Conservation (phyloP, 2,797 vertebrate species). For the Sebastiscus albofasciatus region DNA sequence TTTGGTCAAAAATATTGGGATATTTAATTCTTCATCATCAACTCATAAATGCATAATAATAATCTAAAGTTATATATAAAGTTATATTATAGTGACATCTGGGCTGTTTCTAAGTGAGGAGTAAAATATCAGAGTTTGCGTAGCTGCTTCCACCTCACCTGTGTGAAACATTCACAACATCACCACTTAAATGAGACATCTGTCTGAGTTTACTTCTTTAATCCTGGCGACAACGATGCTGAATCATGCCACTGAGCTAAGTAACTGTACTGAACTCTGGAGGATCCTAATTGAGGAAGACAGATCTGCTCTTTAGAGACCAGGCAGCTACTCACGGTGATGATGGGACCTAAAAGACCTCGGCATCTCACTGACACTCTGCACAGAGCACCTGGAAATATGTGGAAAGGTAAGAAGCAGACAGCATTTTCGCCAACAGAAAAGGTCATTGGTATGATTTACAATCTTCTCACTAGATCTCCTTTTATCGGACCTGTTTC, state of each 20-base stretch:
- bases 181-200: slow-evolving; percentile 27
- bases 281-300: slow-evolving; percentile 55
- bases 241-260: slow-evolving; percentile 50
- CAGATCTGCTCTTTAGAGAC: slow-evolving; percentile 66
- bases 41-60: neutral
- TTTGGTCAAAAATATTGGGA: neutral
- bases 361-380: neutral
- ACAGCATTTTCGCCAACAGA: neutral
- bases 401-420: neutral
- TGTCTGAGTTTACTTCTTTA: neutral
- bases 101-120: neutral
- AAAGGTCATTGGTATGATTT: neutral
- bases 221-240: slow-evolving; percentile 22
- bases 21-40: neutral
- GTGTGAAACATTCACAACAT: slow-evolving; percentile 33
- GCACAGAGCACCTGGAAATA: neutral
- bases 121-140: neutral
- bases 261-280: slow-evolving; percentile 45
- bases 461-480: neutral
- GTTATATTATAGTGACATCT: neutral
- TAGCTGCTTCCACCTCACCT: neutral
- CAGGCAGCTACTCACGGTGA: slow-evolving; percentile 28
- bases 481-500: neutral
- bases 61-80: neutral
- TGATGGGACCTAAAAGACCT: slow-evolving; percentile 9